Evolutionary conservation across 2,113 vertebrate species (phyloP).

Genomic region (Hassar affinis): DNA sequence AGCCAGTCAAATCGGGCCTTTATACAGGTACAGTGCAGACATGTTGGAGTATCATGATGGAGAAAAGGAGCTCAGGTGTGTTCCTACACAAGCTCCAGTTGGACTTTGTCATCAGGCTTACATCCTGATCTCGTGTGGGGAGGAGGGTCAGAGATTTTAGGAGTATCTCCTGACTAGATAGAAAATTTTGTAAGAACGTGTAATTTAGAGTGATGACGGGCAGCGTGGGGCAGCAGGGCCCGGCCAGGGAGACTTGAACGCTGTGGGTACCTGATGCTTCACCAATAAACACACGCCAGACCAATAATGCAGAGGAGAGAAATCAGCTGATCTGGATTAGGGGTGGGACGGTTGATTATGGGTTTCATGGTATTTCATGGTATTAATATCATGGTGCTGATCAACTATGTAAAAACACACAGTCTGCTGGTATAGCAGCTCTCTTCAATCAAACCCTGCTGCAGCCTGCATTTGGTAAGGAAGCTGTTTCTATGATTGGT

Average conservation of each 20-base stretch:
- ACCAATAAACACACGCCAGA: constrained; percentile 17
- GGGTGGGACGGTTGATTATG: neutral
- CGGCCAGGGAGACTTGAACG: constrained; percentile 42
- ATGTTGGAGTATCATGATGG: constrained; percentile 53
- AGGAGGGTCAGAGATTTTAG: constrained; percentile 52
- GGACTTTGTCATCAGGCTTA: constrained; percentile 30
- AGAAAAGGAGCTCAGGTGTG: constrained; percentile 63
- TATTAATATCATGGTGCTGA: neutral
- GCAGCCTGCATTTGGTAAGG: neutral
- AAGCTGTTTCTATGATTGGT: neutral
- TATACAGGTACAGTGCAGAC: constrained; percentile 53
- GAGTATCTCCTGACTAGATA: constrained; percentile 59
- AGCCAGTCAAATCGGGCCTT: constrained; percentile 60
- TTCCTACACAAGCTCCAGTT: too few relatives aligned
- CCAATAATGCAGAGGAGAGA: neutral
- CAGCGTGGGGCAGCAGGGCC: constrained; percentile 37
- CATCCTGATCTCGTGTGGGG: constrained; percentile 58
- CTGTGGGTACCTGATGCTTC: constrained; percentile 33
- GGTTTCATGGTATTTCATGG: neutral
- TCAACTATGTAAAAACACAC: neutral
- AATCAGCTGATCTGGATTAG: neutral
- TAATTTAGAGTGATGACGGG: constrained; percentile 59
- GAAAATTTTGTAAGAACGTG: constrained; percentile 58
- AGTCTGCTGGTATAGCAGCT: neutral
- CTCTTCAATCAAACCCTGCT: neutral